Base-by-base conservation (phyloP, 1,140 invertebrate species). In the Diprion similis region DNA sequence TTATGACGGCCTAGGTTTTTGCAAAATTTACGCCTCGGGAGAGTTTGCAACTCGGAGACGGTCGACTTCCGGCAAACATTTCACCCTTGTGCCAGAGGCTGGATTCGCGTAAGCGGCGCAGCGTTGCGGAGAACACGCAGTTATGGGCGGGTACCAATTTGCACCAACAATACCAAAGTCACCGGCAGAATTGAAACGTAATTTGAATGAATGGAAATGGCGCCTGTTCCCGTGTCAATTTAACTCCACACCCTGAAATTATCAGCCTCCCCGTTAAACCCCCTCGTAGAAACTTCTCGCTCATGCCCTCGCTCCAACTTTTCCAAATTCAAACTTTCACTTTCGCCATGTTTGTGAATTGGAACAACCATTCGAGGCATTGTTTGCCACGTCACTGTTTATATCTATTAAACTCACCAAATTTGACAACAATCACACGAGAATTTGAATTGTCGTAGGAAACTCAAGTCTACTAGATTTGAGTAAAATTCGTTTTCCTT, bases 91-190 rank as follows among this genome's bases (percentile, higher is more conserved):
- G 46, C 18, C 17, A 68, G 18, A 68, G 11, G 11, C 37, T 19
- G 37, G n/a, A 13, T 15, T 19, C 37, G 17, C 8, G 37, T 66
- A 48, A 17, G 37, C 66, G 67, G 67, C n/a, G 37, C 66, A 68
- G 67, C n/a, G 66, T 13, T 73, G 76, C 37, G 18, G 78, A 77
- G 76, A 64, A 67, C 66, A 75, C 74, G 77, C 79, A 17, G 51
- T 59, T 59, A 80, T 84, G 85, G 86, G 86, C 86, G 87, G 85
- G 78, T 82, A 87, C 86, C 86, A 87, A 87, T 87, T 87, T 87
- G 83, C 80, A 86, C 79, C 84, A 85, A 87, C 85, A 87, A 88
- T 87, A 81, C 83, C 79, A 83, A 86, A 88, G 87, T 87, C 87
- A 88, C 83, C 79, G 75, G 78, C 87, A 88, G 87, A 85, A 87